Conservation (phyloP, 2,113 vertebrate species). For the Callopanchax toddi region DNA sequence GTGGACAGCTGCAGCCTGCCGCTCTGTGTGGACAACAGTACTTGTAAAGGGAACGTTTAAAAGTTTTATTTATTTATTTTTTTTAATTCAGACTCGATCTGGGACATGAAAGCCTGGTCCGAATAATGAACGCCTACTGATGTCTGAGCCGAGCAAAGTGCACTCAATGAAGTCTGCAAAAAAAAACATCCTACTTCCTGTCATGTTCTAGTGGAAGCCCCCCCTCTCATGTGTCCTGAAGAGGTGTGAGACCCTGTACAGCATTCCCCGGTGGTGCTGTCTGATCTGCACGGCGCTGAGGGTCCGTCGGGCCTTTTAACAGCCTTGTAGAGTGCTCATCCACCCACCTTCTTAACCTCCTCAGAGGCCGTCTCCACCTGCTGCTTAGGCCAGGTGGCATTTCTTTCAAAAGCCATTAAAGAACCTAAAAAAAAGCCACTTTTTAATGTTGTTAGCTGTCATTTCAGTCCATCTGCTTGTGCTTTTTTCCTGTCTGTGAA, state of each 20-base stretch:
- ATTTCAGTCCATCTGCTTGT: slow-evolving; percentile 33
- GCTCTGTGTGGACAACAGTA: slow-evolving; percentile 72
- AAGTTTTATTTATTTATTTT: no score
- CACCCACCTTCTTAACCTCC: slow-evolving; percentile 12
- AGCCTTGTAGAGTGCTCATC: slow-evolving; percentile 47
- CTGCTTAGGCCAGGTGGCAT: slow-evolving; percentile 11
- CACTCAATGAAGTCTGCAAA: slow-evolving; percentile 41
- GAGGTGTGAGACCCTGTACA: slow-evolving; percentile 35
- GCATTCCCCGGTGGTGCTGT: slow-evolving; percentile 32
- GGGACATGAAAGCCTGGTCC: slow-evolving; percentile 10
- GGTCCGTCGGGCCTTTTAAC: slow-evolving; percentile 43
- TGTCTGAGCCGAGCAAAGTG: slow-evolving; percentile 60
- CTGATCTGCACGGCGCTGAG: slow-evolving; percentile 33
- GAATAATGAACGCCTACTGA: slow-evolving; percentile 31
- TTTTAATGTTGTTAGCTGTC: slow-evolving; percentile 32
- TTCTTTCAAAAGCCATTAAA: slow-evolving; percentile 61
- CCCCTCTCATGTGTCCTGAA: slow-evolving; percentile 34
- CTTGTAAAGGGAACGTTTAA: slow-evolving; percentile 26
- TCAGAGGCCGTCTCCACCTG: slow-evolving; percentile 27
- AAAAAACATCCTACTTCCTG: slow-evolving; percentile 18
- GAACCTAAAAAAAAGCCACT: slow-evolving; percentile 26
- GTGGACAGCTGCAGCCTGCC: slow-evolving; percentile 66
- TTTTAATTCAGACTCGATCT: background rate
- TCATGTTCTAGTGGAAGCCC: slow-evolving; percentile 37
- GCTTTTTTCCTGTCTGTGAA: slow-evolving; percentile 29